phyloP scores from a whole-genome alignment of 2,888 invertebrate genomes.

The Rotaria magnacalcarata region DNA sequence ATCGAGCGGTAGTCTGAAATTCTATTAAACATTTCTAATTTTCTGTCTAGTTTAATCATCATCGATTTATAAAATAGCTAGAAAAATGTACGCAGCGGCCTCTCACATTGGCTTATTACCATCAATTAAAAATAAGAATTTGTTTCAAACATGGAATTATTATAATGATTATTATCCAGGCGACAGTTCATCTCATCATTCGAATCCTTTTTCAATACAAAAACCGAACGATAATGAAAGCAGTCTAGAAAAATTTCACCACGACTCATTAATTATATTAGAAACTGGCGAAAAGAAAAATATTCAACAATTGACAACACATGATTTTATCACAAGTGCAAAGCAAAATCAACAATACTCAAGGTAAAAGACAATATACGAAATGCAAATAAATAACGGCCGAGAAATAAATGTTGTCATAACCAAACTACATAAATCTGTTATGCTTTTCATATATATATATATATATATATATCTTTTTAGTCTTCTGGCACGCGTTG shows the following conservation, averaged over 20 bases:
- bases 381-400: not conserved
- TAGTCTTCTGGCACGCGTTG: not conserved
- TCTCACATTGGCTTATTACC: not conserved
- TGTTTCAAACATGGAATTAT: not conserved
- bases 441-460: not conserved
- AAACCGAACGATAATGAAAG: not conserved
- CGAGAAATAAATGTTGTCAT: not conserved
- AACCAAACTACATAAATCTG: not conserved
- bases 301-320: not conserved
- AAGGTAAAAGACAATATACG: not conserved
- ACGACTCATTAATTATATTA: not conserved
- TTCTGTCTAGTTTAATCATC: not conserved
- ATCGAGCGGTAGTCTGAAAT: too few relatives aligned
- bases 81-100: not conserved
- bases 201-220: not conserved
- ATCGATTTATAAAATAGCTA: not conserved
- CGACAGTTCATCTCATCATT: not conserved
- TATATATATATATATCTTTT: not conserved
- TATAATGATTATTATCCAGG: not conserved
- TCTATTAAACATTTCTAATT: not conserved
- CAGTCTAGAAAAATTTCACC: not conserved
- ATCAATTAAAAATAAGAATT: not conserved
- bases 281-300: not conserved
- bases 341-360: conserved; percentile 15
- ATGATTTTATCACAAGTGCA: not conserved